Evolutionary conservation across 2,797 vertebrate genomes (phyloP).

Genomic region (Bovichtus variegatus): DNA sequence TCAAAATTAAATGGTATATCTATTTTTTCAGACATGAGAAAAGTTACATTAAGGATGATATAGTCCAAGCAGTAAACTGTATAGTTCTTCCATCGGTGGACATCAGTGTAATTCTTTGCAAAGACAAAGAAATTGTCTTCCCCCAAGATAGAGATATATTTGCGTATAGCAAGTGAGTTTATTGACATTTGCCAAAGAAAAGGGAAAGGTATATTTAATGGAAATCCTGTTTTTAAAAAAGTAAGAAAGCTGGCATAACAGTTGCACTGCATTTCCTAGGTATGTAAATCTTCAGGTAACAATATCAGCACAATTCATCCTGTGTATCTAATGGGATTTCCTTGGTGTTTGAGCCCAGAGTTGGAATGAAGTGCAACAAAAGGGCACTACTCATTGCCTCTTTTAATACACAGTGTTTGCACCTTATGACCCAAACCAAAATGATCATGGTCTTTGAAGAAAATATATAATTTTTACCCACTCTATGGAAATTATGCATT

Average conservation of each 20-base stretch:
- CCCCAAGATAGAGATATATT: conserved; percentile 72
- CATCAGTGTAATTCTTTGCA: conserved; percentile 68
- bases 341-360: conserved; percentile 71
- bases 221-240: conserved; percentile 54
- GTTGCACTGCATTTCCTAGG: conserved; percentile 88
- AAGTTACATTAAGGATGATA: conserved; percentile 49
- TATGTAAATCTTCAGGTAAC: conserved; percentile 95
- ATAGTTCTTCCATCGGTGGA: conserved; percentile 73
- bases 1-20: conserved; percentile 46
- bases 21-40: conserved; percentile 61
- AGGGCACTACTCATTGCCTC: conserved; percentile 82
- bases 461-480: conserved; percentile 70
- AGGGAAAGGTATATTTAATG: conserved; percentile 78
- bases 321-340: conserved; percentile 83
- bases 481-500: conserved; percentile 73
- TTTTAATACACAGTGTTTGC: conserved; percentile 86
- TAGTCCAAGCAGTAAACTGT: conserved; percentile 56
- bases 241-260: conserved; percentile 81
- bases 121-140: conserved; percentile 77
- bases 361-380: conserved; percentile 79
- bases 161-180: conserved; percentile 72
- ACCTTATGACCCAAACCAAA: conserved; percentile 89
- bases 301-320: conserved; percentile 93
- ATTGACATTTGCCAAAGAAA: conserved; percentile 88
- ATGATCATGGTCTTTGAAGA: conserved; percentile 76